These are phyloP conservation scores for Anolis carolinensis DNA, from an alignment of 2,113 vertebrate genomes.

Conservation along the genomic window DNA sequence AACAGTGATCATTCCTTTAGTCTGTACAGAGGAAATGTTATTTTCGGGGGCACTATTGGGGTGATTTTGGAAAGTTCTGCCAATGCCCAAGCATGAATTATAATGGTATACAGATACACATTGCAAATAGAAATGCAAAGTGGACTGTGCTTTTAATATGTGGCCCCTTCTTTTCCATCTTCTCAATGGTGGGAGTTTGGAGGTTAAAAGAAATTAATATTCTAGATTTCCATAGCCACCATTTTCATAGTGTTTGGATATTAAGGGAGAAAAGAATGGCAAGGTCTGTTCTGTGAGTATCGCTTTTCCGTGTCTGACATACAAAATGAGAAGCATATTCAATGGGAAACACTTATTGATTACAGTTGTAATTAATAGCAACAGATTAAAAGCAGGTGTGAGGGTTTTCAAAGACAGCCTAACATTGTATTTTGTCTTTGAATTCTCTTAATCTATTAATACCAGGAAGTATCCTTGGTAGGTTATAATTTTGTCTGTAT, in stretches of 20 bases:
- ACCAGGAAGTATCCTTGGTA: conserved; percentile 32
- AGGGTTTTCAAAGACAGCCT: background rate
- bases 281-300: background rate
- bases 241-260: background rate
- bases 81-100: background rate
- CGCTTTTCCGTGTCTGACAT: conserved; percentile 15
- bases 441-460: conserved; percentile 33
- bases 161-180: too few relatives aligned
- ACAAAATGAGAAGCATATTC: conserved; percentile 31
- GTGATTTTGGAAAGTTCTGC: background rate
- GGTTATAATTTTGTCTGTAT: conserved; percentile 33
- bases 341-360: conserved; percentile 29
- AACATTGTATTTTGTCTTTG: conserved; percentile 16
- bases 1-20: background rate
- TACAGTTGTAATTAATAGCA: conserved; percentile 35
- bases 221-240: background rate
- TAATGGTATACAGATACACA: background rate
- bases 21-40: background rate
- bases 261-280: background rate
- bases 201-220: background rate
- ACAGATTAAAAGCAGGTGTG: background rate
- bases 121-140: too few relatives aligned
- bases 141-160: background rate
- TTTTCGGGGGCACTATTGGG: background rate
- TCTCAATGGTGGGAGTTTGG: background rate